Evolutionary conservation across 2,797 vertebrate species (phyloP), one percentile per base, ranked within the genome.

Genomic region (Sebastes jordani): DNA sequence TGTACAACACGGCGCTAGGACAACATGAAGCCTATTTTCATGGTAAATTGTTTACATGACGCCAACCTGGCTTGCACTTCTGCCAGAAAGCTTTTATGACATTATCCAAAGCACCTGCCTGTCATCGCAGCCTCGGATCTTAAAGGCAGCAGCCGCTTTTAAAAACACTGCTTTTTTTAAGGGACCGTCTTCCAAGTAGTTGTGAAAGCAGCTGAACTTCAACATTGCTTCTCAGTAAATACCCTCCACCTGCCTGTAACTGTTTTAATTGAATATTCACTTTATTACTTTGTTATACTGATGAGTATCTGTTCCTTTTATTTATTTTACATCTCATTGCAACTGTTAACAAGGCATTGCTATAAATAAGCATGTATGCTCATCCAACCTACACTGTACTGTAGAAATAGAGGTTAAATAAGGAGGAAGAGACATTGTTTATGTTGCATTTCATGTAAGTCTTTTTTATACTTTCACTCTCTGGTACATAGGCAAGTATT

Each of bases 171-270:
- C 3, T 16, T 18, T 46, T 46, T 38, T 46, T 46, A 18, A 18
- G 1, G 42, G 16, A 46, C 42, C 14, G 0, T 46, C 6, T 18
- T 46, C 6, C 16, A 46, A 46, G 42, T 46, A 46, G 42, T 0
- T 42, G 13, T 42, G 13, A 42, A 42, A 42, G 38, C 38, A 42
- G 38, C 38, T 46, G 42, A 46, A 55, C 32, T 42, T 30, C 14
- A 66, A n/a, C 38, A 16, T 14, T 42, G 38, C 38, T 0, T 13
- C 18, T 79, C 38, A 25, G 20, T 56, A 65, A 71, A 22, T 1
- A 0, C 23, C 36, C 27, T 9, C 5, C 16, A 22, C 13, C 29
- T 29, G 13, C 23, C 10, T 25, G 23, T 16, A 13, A 77, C 36
- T 2, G 23, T 1, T 66, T 29, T 38, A 14, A 34, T 9, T 61